phyloP scores from a whole-genome alignment of 2,888 invertebrate species.

The Auanema freiburgensis region DNA sequence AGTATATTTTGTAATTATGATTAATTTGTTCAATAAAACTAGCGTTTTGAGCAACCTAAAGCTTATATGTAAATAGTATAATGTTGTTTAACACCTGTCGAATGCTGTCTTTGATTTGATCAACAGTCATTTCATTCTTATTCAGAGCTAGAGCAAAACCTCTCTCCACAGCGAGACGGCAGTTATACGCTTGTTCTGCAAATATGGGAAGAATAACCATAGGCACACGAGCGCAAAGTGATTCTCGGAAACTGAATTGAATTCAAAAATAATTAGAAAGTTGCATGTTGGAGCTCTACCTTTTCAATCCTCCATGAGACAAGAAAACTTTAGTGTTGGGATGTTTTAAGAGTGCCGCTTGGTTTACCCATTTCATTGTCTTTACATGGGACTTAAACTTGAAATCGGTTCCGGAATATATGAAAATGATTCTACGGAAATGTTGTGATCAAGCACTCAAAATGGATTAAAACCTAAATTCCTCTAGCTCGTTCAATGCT shows the following conservation, averaged over 20 bases:
- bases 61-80: not conserved
- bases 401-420: not conserved
- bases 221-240: not conserved
- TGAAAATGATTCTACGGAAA: slow-evolving; percentile 2
- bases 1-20: not conserved
- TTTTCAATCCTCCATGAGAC: slow-evolving; percentile 2
- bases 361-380: not conserved
- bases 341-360: not conserved
- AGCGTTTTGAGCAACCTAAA: not conserved
- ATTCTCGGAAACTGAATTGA: not conserved
- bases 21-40: not conserved
- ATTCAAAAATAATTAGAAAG: not conserved
- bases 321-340: not conserved
- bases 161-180: not conserved
- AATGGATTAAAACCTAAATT: not conserved
- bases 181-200: not conserved
- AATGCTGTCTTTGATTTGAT: not conserved
- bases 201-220: not conserved
- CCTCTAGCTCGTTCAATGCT: not conserved
- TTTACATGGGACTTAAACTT: not conserved
- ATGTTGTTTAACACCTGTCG: not conserved
- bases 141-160: not conserved
- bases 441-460: not conserved
- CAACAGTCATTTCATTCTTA: not conserved
- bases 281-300: not conserved